Base-by-base conservation (phyloP, 2,888 invertebrate genomes). In the Idaea dimidiata region DNA sequence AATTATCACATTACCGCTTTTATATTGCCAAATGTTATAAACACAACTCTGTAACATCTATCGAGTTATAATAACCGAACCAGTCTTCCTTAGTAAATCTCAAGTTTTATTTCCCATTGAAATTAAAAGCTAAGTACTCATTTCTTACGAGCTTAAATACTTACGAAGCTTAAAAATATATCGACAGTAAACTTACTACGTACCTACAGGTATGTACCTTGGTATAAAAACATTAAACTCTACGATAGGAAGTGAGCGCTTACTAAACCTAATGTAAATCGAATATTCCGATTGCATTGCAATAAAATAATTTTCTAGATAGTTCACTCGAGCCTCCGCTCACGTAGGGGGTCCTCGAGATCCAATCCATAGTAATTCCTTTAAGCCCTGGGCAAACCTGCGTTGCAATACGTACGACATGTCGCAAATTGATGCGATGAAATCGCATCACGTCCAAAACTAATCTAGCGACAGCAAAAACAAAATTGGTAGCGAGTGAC, bases 341-440 rank as follows among this genome's bases (percentile, higher is more conserved):
- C 86, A 86, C 86, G 86, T 86, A 81, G 74, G 76, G 73, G 75
- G 79, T 78, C 75, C 74, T 78, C 62, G 69, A 75, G 73, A 70
- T 75, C 72, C 76, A 76, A 80, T 78, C 76, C 71, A 61, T 62
- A 70, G 75, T 73, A 77, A 79, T 81, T 79, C 76, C 76, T 75
- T 72, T 64, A 57, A 70, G 60, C n/a, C 32, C 31, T 16, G 17
- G 16, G 18, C 57, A 54, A 16, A 54, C 54, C n/a, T 54, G 54
- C 17, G 43, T 43, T 10, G 43, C 56, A 14, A 70, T 67, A 67
- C 70, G 66, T 67, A 67, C 70, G 66, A 69, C 70, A 70, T 69
- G 66, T 67, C 70, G 59, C 73, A 43, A 43, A 43, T 43, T 43
- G 43, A 43, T 43, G 43, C 43, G 43, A 43, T 62, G 60, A 75